Conservation (phyloP, 2,888 invertebrate genomes). For the Homarus gammarus region DNA sequence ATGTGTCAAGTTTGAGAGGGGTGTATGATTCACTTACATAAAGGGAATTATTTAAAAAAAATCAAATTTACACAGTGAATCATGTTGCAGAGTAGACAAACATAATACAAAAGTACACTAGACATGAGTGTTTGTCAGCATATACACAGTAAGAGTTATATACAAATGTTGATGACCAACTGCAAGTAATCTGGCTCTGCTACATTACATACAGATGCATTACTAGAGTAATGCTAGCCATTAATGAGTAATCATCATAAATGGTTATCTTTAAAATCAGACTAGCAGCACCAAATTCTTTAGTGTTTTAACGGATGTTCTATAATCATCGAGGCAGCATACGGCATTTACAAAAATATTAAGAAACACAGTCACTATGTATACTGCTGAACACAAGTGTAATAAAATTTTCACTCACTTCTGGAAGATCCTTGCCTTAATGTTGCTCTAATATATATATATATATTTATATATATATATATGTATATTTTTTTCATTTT, state of each 20-base stretch:
- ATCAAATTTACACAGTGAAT: constrained; percentile 45
- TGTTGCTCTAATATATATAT: constrained; percentile 36
- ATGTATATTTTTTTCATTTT: constrained; percentile 14
- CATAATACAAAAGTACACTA: constrained; percentile 66
- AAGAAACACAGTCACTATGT: constrained; percentile 35
- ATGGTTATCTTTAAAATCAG: constrained; percentile 13
- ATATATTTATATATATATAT: constrained; percentile 9
- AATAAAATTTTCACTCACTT: constrained; percentile 40
- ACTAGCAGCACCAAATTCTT: constrained; percentile 24
- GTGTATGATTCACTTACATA: too few species aligned
- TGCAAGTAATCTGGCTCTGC: constrained; percentile 6
- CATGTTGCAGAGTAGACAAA: constrained; percentile 70
- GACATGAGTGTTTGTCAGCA: constrained; percentile 58
- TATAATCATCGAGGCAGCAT: constrained; percentile 25
- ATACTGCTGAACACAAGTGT: constrained; percentile 38
- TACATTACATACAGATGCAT: constrained; percentile 34
- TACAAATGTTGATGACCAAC: constrained; percentile 8
- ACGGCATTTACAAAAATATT: constrained; percentile 58
- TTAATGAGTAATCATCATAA: background rate
- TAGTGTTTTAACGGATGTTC: background rate
- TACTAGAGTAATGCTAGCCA: constrained; percentile 25
- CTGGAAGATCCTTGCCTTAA: constrained; percentile 64
- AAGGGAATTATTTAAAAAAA: too few species aligned
- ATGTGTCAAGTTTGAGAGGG: too few species aligned
- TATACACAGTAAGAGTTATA: constrained; percentile 29